These are phyloP conservation scores for Macquaria australasica DNA, from an alignment of 2,113 vertebrate species.

Conservation along the genomic window DNA sequence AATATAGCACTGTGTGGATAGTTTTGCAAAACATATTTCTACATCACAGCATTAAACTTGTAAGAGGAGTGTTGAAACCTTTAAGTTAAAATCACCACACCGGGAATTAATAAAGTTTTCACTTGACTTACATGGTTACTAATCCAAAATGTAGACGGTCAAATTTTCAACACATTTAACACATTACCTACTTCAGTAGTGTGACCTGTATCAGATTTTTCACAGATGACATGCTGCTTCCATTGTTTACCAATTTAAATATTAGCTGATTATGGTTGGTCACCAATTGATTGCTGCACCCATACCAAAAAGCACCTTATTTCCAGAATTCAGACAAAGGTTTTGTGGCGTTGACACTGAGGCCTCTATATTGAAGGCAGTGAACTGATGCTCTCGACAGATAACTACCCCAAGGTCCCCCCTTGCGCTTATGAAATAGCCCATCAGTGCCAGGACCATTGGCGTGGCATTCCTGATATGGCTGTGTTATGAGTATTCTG, in stretches of 20 bases:
- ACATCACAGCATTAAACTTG: not conserved
- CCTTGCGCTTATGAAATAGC: conserved; percentile 12
- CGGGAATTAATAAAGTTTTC: not conserved
- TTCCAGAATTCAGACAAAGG: not conserved
- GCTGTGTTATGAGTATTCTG: conserved; percentile 43
- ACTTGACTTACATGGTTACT: not conserved
- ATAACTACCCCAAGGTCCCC: not conserved
- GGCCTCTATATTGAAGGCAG: not conserved
- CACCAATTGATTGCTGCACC: not conserved
- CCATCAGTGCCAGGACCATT: conserved; percentile 7
- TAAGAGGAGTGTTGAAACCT: not conserved
- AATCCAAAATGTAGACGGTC: not conserved
- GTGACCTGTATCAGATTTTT: conserved; percentile 3
- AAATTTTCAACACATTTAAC: not conserved
- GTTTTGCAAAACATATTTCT: not conserved
- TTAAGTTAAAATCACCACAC: not conserved
- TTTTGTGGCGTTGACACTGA: not conserved
- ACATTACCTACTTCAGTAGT: not conserved
- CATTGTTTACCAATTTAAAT: conserved; percentile 10
- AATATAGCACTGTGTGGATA: not conserved
- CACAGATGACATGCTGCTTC: conserved; percentile 9
- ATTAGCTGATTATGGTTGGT: not conserved
- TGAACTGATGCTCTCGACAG: not conserved
- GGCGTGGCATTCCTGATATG: conserved; percentile 34
- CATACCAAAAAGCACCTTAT: conserved; percentile 31